These are phyloP conservation scores for Leptonema lineaticorne DNA, from an alignment of 1,140 invertebrate genomes.

Conservation along the genomic window DNA sequence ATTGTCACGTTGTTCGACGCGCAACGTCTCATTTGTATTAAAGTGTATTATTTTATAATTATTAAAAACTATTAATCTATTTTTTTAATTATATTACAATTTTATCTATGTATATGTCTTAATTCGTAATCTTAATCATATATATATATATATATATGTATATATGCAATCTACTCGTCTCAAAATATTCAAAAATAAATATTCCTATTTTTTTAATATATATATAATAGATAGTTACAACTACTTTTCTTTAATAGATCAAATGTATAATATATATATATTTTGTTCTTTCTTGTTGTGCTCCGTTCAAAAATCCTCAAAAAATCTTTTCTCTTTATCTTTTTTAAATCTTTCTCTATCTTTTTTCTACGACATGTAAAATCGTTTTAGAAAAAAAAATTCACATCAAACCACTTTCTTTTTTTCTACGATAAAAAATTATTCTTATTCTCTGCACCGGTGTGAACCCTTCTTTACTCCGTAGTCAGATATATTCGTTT, in stretches of 20 bases:
- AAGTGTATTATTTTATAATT: background rate
- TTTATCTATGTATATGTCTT: too few species aligned
- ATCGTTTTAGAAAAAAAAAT: conserved; percentile 29
- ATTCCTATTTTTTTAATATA: conserved; percentile 10
- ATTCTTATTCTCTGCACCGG: conserved; percentile 7
- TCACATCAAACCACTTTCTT: conserved; percentile 35
- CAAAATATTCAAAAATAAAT: conserved; percentile 28
- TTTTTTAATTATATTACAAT: too few species aligned
- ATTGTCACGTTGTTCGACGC: background rate
- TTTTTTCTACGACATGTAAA: conserved; percentile 27
- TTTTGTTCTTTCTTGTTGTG: conserved; percentile 7
- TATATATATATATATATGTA: too few species aligned
- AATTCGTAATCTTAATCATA: too few species aligned
- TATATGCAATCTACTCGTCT: too few species aligned
- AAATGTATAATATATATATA: conserved; percentile 7
- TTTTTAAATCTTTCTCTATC: too few species aligned
- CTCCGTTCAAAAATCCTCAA: conserved; percentile 28
- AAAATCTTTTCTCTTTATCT: conserved; percentile 31
- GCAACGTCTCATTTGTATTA: background rate
- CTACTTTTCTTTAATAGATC: too few species aligned
- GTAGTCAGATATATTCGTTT: background rate
- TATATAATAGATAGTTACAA: background rate
- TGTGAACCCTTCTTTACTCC: too few species aligned
- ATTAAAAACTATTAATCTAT: background rate
- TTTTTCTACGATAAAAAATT: conserved; percentile 20